Conservation (phyloP, 2,113 vertebrate genomes). For the Neofelis nebulosa region DNA sequence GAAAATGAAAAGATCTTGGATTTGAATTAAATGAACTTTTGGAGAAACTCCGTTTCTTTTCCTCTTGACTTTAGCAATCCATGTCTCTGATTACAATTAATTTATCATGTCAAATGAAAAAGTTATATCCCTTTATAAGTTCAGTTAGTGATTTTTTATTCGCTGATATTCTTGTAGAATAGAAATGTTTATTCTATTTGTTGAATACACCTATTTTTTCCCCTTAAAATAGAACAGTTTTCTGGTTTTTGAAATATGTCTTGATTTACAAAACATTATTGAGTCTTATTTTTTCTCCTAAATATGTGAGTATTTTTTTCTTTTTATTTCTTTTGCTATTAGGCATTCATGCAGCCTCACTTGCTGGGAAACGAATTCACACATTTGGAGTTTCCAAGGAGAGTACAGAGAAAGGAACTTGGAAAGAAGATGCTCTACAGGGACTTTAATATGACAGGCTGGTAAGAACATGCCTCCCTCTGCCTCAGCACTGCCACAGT, state of each 20-base stretch:
- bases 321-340: constrained; percentile 49
- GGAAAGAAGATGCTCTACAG: constrained; percentile 99
- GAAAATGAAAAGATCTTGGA: not conserved
- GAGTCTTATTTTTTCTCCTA: constrained; percentile 47
- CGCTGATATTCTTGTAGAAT: not conserved
- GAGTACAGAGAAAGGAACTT: constrained; percentile 97
- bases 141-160: not conserved
- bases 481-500: not conserved
- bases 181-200: not conserved
- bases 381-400: constrained; percentile 98
- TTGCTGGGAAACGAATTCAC: constrained; percentile 99
- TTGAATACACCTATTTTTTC: not conserved
- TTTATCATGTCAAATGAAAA: not conserved
- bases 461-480: constrained; percentile 85
- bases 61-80: not conserved
- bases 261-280: constrained; percentile 37
- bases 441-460: constrained; percentile 98
- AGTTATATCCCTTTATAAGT: not conserved
- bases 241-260: constrained; percentile 56
- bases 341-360: constrained; percentile 99
- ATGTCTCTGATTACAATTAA: not conserved
- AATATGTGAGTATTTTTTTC: not conserved
- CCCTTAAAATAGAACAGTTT: not conserved
- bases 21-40: constrained; percentile 11
- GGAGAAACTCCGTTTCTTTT: not conserved